Percentiles rank a stretch among this genome's conserved stretches.
These are phyloP conservation scores for Dicranocentrus wangi DNA, from an alignment of 2,888 invertebrate genomes.

Conservation along the genomic window DNA sequence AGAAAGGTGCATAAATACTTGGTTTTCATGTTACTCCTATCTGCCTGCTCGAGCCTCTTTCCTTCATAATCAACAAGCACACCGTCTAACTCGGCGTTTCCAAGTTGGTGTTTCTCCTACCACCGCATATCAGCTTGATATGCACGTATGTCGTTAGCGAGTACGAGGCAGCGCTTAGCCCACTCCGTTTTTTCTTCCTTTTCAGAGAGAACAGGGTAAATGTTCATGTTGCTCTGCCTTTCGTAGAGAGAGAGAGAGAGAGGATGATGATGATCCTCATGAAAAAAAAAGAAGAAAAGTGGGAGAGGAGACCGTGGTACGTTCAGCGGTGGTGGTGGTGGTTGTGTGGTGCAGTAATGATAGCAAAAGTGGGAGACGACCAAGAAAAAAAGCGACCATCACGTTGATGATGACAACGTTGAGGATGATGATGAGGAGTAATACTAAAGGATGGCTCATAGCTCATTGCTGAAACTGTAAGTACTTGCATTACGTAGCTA, in stretches of 20 bases:
- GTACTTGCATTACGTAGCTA: constrained; percentile 35
- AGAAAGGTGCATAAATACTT: constrained; percentile 9
- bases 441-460: constrained; percentile 7
- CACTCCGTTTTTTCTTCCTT: not conserved
- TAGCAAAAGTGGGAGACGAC: constrained; percentile 22
- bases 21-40: not conserved
- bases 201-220: constrained; percentile 17
- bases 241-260: constrained; percentile 13
- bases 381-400: constrained; percentile 21
- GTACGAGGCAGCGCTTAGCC: not conserved
- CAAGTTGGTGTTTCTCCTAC: too few species aligned
- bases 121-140: constrained; percentile 27
- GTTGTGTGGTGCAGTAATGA: constrained; percentile 3
- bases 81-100: not conserved
- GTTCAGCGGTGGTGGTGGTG: not conserved
- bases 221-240: constrained; percentile 34
- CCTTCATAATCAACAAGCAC: constrained; percentile 10
- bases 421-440: constrained; percentile 24
- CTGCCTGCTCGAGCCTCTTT: not conserved
- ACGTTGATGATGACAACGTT: constrained; percentile 37
- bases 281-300: constrained; percentile 26
- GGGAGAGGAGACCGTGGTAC: not conserved
- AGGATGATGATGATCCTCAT: constrained; percentile 22
- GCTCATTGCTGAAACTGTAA: constrained; percentile 44
- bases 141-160: constrained; percentile 34